Conservation (phyloP, 2,888 invertebrate genomes). For the Neuroscelio doddi region DNA sequence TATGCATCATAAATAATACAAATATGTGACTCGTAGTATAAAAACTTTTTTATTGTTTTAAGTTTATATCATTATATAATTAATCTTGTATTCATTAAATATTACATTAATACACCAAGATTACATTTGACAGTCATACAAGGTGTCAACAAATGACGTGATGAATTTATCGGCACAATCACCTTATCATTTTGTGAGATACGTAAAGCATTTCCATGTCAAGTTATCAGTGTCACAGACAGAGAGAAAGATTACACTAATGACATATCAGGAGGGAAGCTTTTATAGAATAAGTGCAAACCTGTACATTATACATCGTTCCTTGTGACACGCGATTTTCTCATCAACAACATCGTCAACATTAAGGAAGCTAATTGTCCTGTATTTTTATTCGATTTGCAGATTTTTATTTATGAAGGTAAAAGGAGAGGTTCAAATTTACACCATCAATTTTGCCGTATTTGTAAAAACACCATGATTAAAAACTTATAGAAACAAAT, state of each 20-base stretch:
- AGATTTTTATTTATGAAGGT: not conserved
- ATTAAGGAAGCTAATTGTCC: not conserved
- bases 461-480: too few species aligned
- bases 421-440: not conserved
- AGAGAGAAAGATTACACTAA: slow-evolving; percentile 19
- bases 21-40: too few species aligned
- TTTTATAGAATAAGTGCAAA: slow-evolving; percentile 10
- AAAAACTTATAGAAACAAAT: too few species aligned
- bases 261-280: slow-evolving; percentile 12
- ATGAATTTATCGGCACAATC: slow-evolving; percentile 8
- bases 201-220: slow-evolving; percentile 1
- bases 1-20: too few species aligned
- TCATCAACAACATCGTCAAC: slow-evolving; percentile 10
- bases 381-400: slow-evolving; percentile 5
- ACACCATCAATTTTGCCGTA: too few species aligned
- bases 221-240: slow-evolving; percentile 3
- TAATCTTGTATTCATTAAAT: not conserved
- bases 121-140: not conserved
- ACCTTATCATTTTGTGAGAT: slow-evolving; percentile 1
- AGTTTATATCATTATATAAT: too few species aligned
- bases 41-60: too few species aligned
- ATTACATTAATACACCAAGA: not conserved
- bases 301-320: not conserved
- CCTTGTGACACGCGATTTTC: slow-evolving; percentile 4
- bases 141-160: not conserved